phyloP scores from a whole-genome alignment of 2,113 vertebrate species.

The Craseonycteris thonglongyai region DNA sequence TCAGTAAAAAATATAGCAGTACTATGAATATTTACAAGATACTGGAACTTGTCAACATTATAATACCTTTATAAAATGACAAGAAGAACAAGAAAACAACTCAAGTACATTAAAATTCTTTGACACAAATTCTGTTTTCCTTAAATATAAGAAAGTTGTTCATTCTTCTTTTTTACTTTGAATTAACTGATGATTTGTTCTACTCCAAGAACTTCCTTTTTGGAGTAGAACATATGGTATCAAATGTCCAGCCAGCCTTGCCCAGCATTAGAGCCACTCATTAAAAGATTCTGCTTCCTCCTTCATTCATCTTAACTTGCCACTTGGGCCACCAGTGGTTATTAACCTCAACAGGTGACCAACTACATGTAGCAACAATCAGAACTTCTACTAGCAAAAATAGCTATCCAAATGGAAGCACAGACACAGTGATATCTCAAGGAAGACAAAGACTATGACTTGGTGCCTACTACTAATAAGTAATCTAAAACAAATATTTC shows the following conservation, averaged over 20 bases:
- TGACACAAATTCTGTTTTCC: not conserved
- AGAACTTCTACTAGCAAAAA: not conserved
- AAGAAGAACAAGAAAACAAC: not conserved
- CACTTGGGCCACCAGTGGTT: not conserved
- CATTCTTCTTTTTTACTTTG: not conserved
- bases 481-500: slow-evolving; percentile 10
- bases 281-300: not conserved
- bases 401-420: not conserved
- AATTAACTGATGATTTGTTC: not conserved
- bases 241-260: not conserved
- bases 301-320: not conserved
- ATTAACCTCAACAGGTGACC: not conserved
- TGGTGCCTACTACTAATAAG: not conserved
- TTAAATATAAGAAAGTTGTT: not conserved
- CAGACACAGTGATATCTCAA: not conserved
- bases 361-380: not conserved
- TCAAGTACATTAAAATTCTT: not conserved
- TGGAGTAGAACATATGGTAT: not conserved
- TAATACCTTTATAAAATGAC: not conserved
- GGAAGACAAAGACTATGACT: not conserved
- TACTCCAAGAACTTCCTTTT: not conserved
- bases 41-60: not conserved
- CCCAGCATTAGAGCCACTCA: not conserved
- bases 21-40: not conserved
- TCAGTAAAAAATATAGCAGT: not conserved